Evolutionary conservation across 2,888 invertebrate species (phyloP).

Genomic region (Drosophila setosimentum): DNA sequence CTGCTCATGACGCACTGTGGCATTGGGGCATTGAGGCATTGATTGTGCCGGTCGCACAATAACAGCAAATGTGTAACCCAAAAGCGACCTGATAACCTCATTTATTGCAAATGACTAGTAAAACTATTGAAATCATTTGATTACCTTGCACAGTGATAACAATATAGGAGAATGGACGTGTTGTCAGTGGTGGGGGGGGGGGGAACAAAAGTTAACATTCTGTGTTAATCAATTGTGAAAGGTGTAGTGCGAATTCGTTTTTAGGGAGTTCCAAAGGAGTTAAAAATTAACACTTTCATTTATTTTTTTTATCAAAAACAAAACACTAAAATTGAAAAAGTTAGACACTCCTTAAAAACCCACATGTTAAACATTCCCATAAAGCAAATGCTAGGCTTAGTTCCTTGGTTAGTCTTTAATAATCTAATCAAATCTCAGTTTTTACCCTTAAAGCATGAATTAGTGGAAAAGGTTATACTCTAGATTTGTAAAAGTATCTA

Average conservation of each 20-base stretch:
- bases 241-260: neutral
- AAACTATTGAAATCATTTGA: constrained; percentile 12
- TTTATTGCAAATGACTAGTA: constrained; percentile 33
- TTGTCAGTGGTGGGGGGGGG: neutral
- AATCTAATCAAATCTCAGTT: neutral
- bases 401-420: neutral
- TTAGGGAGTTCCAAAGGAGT: neutral
- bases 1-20: constrained; percentile 27
- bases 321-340: neutral
- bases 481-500: too few species aligned
- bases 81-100: constrained; percentile 59
- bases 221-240: neutral
- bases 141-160: constrained; percentile 17
- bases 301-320: neutral
- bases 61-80: neutral
- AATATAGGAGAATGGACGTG: neutral
- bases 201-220: constrained; percentile 11
- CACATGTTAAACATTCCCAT: neutral
- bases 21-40: constrained; percentile 17
- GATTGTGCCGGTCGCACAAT: constrained; percentile 10
- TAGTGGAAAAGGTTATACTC: neutral
- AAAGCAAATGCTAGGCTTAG: neutral
- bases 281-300: neutral
- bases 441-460: neutral
- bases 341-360: neutral